Evolutionary conservation across 2,113 vertebrate genomes (phyloP).

Genomic region (Amia ocellicauda): DNA sequence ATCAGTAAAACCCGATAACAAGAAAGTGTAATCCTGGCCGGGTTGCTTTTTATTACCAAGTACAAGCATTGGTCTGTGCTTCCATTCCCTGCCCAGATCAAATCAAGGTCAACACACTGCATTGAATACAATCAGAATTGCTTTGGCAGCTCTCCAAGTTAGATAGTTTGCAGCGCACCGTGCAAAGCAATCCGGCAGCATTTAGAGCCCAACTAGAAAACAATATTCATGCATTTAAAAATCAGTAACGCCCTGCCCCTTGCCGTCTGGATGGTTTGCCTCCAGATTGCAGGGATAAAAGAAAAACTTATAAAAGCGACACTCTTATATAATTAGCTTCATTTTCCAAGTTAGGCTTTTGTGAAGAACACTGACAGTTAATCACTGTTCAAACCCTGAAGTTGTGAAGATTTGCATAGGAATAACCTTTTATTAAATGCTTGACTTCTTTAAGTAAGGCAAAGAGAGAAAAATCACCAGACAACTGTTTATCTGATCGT

Average conservation of each 20-base stretch:
- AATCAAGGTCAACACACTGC: conserved; percentile 17
- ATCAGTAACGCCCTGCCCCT: neutral
- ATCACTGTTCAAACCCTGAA: neutral
- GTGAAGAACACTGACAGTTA: neutral
- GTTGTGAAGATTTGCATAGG: neutral
- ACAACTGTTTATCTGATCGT: neutral
- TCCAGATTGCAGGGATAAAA: neutral
- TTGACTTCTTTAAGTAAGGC: neutral
- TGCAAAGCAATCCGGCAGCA: neutral
- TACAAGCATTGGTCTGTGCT: conserved; percentile 1
- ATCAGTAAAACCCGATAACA: conserved; percentile 14
- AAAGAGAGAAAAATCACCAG: neutral
- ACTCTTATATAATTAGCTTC: neutral
- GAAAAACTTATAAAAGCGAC: neutral
- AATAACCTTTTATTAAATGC: neutral
- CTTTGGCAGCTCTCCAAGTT: conserved; percentile 23
- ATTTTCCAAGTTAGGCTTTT: neutral
- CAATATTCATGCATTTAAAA: conserved; percentile 13
- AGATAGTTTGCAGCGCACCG: conserved; percentile 21
- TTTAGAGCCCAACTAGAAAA: conserved; percentile 14
- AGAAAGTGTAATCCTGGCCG: conserved; percentile 3
- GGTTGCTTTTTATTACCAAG: neutral
- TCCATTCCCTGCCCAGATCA: conserved; percentile 15
- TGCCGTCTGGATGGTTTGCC: neutral
- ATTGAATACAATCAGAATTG: conserved; percentile 14